Evolutionary conservation across 53 echinoderm and acorn worm genomes (phyloP), one percentile per base, ranked within the genome.

Genomic region (Holothuria scabra): DNA sequence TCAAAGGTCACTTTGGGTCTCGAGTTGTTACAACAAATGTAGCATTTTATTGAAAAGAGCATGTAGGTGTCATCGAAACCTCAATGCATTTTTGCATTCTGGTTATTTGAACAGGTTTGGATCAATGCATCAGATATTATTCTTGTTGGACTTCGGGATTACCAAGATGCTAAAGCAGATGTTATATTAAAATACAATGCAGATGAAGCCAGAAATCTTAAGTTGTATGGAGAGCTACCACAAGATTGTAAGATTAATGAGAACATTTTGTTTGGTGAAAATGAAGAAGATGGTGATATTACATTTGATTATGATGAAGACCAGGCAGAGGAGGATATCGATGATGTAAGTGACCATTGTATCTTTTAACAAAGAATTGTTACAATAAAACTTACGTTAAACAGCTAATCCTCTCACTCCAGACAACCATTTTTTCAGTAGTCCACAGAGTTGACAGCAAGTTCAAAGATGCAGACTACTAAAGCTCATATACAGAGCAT

Each of bases 101-200:
- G n/a, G n/a, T n/a, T 37, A 56, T 24, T 76, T 52, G 52, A 8
- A 18, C 60, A 97, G 97, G 92, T 97, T 5, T 97, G 97, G 97
- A 97, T 97, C 59, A 97, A 97, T 62, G 74, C 88, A 65, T 87
- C 90, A 46, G 97, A 97, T 63, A 97, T 97, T 90, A 97, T 97
- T 55, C 87, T 97, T 7, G 87, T 97, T 11, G 97, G 97, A 52
- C 87, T 97, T 21, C 87, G 97, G 25, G 97, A 97, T 57, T 97
- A 94, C 75, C 97, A 97, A 83, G 94, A 97, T 41, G 84, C 88
- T 66, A 97, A 97, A 52, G 97, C 97, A 8, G 97, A 97, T 81
- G 97, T 97, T 58, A 97, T 97, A 70, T 89, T 97, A 56, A 97
- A 94, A 52, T 97, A 97, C 88, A 97, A 88, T 46, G 83, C 88